Percentiles rank a stretch among this genome's conserved stretches.
Conservation (phyloP, 2,797 vertebrate species). For the Myoxocephalus aenaeus region DNA sequence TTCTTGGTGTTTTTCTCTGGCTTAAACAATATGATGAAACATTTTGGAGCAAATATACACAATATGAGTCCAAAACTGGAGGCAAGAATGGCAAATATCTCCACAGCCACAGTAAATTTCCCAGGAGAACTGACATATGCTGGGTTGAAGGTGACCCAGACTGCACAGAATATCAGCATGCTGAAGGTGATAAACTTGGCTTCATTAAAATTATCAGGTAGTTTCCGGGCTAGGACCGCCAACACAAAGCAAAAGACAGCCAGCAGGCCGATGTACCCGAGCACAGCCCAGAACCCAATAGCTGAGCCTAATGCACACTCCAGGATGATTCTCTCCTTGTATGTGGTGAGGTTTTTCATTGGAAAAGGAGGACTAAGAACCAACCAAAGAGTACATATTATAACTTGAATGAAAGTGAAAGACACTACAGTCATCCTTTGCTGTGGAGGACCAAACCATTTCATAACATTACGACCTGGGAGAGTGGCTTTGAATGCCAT, state of each 20-base stretch:
- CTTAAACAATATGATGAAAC: conserved; percentile 75
- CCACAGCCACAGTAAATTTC: conserved; percentile 79
- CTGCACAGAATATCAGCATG: conserved; percentile 80
- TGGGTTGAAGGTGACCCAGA: conserved; percentile 80
- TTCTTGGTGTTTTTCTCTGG: conserved; percentile 79
- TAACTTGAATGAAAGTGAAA: not conserved
- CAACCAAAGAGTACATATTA: conserved; percentile 10
- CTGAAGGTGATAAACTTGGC: conserved; percentile 80
- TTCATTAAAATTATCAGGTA: conserved; percentile 79
- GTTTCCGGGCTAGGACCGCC: conserved; percentile 74
- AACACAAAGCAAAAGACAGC: conserved; percentile 22
- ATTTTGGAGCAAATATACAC: conserved; percentile 77
- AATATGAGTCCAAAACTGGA: conserved; percentile 72
- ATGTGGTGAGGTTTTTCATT: not conserved
- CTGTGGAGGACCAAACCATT: conserved; percentile 6
- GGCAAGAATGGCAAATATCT: conserved; percentile 80
- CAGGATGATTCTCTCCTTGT: conserved; percentile 4
- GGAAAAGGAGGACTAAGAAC: not conserved
- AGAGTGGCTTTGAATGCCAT: conserved; percentile 6
- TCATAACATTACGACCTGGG: conserved; percentile 2
- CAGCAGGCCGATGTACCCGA: conserved; percentile 9
- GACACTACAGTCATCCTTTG: conserved; percentile 12
- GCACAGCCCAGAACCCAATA: not conserved
- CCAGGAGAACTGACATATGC: conserved; percentile 81
- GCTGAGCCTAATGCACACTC: conserved; percentile 9